These are phyloP conservation scores for Acanthaster planci DNA, from an alignment of 35 echinoderm and acorn worm genomes.

Conservation along the genomic window DNA sequence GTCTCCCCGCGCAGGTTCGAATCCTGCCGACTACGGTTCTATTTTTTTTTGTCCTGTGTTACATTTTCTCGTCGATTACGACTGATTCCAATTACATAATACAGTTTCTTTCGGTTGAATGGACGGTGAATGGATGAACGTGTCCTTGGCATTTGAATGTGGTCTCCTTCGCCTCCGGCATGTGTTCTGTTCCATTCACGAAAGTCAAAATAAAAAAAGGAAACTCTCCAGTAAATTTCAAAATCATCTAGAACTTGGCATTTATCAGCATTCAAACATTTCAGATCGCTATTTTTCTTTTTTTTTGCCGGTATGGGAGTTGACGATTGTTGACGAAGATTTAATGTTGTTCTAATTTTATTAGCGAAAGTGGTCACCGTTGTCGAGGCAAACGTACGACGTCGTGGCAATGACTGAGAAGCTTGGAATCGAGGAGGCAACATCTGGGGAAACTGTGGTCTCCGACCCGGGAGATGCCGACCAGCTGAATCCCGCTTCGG, in stretches of 20 bases:
- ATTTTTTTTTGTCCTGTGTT: neutral
- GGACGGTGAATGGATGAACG: too few relatives aligned
- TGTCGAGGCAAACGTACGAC: neutral
- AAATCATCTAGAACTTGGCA: too few relatives aligned
- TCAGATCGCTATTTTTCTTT: too few relatives aligned
- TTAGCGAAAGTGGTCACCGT: neutral
- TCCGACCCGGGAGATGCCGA: neutral
- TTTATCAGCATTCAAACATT: too few relatives aligned
- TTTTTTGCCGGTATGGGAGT: too few relatives aligned
- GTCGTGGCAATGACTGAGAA: neutral
- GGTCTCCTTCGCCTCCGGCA: too few relatives aligned
- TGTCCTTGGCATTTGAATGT: too few relatives aligned
- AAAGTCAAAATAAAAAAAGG: too few relatives aligned
- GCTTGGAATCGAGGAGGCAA: neutral
- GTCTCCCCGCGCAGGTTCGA: slow-evolving; percentile 96
- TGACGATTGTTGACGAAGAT: too few relatives aligned
- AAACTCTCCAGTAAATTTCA: too few relatives aligned
- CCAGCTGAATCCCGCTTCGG: neutral
- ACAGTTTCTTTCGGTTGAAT: neutral
- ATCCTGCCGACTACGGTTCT: slow-evolving; percentile 96
- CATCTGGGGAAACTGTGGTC: neutral
- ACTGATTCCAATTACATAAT: neutral
- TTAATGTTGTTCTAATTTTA: neutral
- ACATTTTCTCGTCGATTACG: neutral
- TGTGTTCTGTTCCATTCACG: too few relatives aligned